Base-by-base conservation (phyloP, 2,113 vertebrate genomes). In the Prunella himalayana region DNA sequence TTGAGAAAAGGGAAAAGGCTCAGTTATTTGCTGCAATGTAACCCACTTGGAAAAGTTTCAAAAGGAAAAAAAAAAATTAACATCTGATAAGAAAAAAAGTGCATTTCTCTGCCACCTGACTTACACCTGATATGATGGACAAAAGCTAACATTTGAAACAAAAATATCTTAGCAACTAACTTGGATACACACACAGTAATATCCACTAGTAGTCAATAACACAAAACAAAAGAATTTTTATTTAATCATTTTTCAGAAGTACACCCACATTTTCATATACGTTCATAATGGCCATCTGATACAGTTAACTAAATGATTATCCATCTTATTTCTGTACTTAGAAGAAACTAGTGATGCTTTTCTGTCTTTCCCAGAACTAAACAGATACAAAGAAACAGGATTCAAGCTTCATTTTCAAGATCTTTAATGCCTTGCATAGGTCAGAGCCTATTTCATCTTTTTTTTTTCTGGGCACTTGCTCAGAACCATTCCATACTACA, bases 121-220 rank as follows among this genome's bases (percentile, higher is more conserved):
- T 44, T 22, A 35, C 2, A 35, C 9, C 14, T 81, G 45, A 73
- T 0, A 0, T 2, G 4, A 37, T 15, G 7, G 49, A 54, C 41
- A 73, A 64, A 80, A 70, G 75, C 13, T 57, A 54, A 25, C 2
- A 76, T 56, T 59, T 54, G 9, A 54, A 85, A 37, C 16, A 86
- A 77, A 86, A 73, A 69, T 4, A 14, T 69, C 25, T 1, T 44
- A 76, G 69, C 22, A 80, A 44, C n/a, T 27, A 72, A 10, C 17
- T 49, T 90, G 53, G 73, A 69, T 45, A 70, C 15, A 59, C 14
- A 33, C 9, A 11, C 0, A 0, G 22, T n/a, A 68, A 14, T 24
- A 87, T 41, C 25, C 31, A 69, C 20, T 53, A 57, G 17, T 27
- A 69, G 11, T 83, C 25, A 82, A 21, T n/a, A 72, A 64, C 18